These are phyloP conservation scores for Propithecus perrieri DNA, from an alignment of 2,797 vertebrate genomes.

Conservation along the genomic window DNA sequence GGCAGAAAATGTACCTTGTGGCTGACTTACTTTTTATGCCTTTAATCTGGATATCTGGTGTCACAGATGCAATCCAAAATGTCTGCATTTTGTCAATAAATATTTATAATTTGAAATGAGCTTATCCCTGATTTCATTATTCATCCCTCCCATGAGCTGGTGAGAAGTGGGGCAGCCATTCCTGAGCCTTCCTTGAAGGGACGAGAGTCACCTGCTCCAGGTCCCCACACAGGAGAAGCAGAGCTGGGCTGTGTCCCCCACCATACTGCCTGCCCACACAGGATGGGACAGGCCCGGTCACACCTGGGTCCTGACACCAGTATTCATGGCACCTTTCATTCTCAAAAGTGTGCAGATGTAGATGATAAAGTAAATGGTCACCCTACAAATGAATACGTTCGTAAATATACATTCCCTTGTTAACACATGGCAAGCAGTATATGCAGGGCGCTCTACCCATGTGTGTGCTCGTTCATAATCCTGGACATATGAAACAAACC, in stretches of 20 bases:
- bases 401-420: fast-evolving
- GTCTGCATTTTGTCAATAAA: not conserved
- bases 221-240: fast-evolving
- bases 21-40: no score
- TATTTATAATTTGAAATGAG: fast-evolving
- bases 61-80: not conserved
- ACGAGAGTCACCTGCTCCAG: fast-evolving
- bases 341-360: not conserved
- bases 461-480: no score
- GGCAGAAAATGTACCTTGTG: not conserved
- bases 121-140: not conserved
- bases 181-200: no score
- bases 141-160: not conserved
- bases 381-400: not conserved
- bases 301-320: not conserved
- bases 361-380: not conserved
- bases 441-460: fast-evolving
- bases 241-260: fast-evolving
- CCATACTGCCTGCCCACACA: fast-evolving
- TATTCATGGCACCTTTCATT: not conserved
- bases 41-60: not conserved
- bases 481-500: not conserved
- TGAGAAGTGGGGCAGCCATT: not conserved
- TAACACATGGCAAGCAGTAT: not conserved
- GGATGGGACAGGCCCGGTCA: not conserved